These are phyloP conservation scores for Scaptomyza montana DNA, from an alignment of 1,140 invertebrate species.

Conservation along the genomic window DNA sequence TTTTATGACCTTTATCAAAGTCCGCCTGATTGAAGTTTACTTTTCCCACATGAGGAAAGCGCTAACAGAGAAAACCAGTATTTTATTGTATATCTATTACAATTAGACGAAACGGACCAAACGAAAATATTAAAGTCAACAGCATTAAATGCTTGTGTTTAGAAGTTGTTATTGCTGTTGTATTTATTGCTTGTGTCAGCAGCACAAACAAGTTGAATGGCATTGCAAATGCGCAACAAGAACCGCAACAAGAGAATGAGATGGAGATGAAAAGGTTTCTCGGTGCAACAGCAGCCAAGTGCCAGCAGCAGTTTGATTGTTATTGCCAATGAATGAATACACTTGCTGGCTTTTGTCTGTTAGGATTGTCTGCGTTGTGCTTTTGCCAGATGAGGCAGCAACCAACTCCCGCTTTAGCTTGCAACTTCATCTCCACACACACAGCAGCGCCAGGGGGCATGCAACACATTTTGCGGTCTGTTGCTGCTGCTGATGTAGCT, in stretches of 20 bases:
- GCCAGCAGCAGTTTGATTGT: constrained; percentile 77
- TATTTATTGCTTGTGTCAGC: constrained; percentile 27
- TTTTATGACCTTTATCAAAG: constrained; percentile 68
- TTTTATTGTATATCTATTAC: constrained; percentile 38
- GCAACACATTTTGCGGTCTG: constrained; percentile 78
- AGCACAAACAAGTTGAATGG: constrained; percentile 73
- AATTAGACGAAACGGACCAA: constrained; percentile 42
- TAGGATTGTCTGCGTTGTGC: constrained; percentile 58
- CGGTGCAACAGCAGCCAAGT: constrained; percentile 44
- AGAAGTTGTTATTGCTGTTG: constrained; percentile 6
- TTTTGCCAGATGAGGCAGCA: constrained; percentile 21
- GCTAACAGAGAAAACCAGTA: neutral
- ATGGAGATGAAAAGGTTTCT: neutral
- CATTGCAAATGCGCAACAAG: constrained; percentile 69
- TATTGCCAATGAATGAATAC: constrained; percentile 81
- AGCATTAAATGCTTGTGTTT: constrained; percentile 53
- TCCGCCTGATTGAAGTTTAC: constrained; percentile 57
- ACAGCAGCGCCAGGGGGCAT: constrained; percentile 62
- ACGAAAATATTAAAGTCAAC: constrained; percentile 74
- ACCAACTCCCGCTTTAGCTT: constrained; percentile 26
- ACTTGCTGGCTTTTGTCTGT: constrained; percentile 59
- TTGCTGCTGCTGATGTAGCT: constrained; percentile 47
- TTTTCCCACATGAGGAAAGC: constrained; percentile 61
- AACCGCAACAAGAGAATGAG: constrained; percentile 15
- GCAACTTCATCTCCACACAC: constrained; percentile 24